Base-by-base conservation (phyloP, 2,888 invertebrate species). In the Eupithecia tripunctaria region DNA sequence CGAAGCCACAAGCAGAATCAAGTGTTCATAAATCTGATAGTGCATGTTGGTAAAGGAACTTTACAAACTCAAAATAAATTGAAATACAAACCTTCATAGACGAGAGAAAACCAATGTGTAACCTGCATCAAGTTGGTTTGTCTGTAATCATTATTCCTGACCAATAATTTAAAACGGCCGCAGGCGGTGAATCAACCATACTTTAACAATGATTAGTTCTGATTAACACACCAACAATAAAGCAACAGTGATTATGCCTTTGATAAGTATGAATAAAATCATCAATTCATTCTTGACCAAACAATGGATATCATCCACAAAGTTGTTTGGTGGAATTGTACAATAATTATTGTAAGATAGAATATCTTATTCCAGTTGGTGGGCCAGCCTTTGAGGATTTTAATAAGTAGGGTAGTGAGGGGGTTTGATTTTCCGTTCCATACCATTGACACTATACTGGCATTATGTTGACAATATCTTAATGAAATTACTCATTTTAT, bases 251-350 rank as follows among this genome's bases (percentile, higher is more conserved):
- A 68, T 68, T 68, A 18, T 69, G 36, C 32, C 18, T 56, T 63
- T 74, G 74, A 66, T 65, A 71, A 70, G 71, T 64, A 32, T 71
- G 43, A 59, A 47, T 71, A 68, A 25, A 71, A 70, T 60, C 67
- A 72, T 67, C 67, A 12, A 25, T n/a, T n/a, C n/a, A 64, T 27
- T 67, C 43, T 68, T 59, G 62, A 70, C 65, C 70, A 62, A 74
- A 21, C 65, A 36, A 65, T 65, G 47, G 68, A 72, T 60, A 60
- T 70, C 38, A 63, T 66, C 32, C 43, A 63, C 8, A 21, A 47
- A 29, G 60, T 60, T 68, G 67, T 70, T 70, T 69, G 72, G 70
- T 66, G 51, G 41, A 59, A 65, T 72, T 79, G 72, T 78, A 79
- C 70, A 76, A 74, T 74, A 76, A 51, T 60, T 64, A 64, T 68